phyloP scores from a whole-genome alignment of 2,797 vertebrate species.

The Siniperca undulata region DNA sequence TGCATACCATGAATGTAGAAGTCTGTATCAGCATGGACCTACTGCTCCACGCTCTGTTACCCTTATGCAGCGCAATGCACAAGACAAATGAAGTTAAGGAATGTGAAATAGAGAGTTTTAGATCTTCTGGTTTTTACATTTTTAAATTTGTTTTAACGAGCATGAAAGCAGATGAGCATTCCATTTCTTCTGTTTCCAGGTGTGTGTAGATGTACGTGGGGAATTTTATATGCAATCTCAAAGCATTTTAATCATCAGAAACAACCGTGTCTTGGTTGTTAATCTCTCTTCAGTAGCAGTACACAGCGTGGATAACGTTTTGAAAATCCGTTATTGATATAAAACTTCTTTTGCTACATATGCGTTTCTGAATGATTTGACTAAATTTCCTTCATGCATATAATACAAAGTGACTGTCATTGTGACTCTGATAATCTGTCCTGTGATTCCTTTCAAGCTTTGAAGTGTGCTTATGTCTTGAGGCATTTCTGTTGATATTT shows the following conservation, averaged over 20 bases:
- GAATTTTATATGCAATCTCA: constrained; percentile 53
- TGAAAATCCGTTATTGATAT: constrained; percentile 10
- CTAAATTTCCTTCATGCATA: constrained; percentile 16
- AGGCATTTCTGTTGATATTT: constrained; percentile 43
- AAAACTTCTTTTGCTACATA: background rate
- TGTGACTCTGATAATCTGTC: constrained; percentile 23
- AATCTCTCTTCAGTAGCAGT: constrained; percentile 4
- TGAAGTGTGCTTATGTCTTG: constrained; percentile 31
- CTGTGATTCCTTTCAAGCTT: constrained; percentile 32
- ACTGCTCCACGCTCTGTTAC: constrained; percentile 45
- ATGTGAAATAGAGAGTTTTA: constrained; percentile 65
- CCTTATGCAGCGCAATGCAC: constrained; percentile 62
- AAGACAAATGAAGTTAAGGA: constrained; percentile 59
- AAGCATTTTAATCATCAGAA: constrained; percentile 31
- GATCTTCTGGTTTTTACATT: constrained; percentile 4
- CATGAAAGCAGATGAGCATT: constrained; percentile 47
- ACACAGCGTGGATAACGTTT: constrained; percentile 19
- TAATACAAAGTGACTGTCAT: constrained; percentile 8
- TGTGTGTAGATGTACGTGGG: constrained; percentile 5
- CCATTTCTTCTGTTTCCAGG: constrained; percentile 39
- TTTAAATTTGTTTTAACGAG: background rate
- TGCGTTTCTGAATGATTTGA: constrained; percentile 35
- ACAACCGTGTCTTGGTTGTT: constrained; percentile 1
- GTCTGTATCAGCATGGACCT: constrained; percentile 68
- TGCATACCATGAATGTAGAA: constrained; percentile 79